A percentile compares a stretch with the other conserved stretches of the same genome.
phyloP scores from a whole-genome alignment of 2,113 vertebrate genomes.

The Odontophorus gujanensis region DNA sequence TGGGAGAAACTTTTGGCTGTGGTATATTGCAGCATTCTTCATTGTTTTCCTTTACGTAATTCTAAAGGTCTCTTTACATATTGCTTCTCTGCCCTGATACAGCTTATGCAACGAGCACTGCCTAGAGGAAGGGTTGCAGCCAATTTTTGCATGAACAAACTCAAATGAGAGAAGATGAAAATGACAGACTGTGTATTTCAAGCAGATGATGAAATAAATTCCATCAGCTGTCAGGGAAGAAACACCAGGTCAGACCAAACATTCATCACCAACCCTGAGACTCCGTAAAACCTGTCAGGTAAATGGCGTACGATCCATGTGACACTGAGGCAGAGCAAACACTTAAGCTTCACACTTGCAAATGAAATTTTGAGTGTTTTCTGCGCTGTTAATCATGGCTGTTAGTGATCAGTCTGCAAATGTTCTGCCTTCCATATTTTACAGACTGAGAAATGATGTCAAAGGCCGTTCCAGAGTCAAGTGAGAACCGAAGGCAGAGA shows the following conservation, averaged over 20 bases:
- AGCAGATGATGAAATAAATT: background rate
- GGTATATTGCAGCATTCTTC: background rate
- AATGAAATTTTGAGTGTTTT: background rate
- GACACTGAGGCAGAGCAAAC: background rate
- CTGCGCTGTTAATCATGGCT: background rate
- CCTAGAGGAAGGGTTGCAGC: background rate
- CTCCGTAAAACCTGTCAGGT: background rate
- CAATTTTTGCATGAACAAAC: background rate
- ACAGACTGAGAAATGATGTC: background rate
- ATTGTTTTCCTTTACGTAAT: background rate
- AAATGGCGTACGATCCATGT: background rate
- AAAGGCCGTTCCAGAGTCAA: background rate
- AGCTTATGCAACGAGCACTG: background rate
- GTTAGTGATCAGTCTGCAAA: background rate
- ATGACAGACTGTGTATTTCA: background rate
- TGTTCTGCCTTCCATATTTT: background rate
- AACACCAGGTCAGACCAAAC: background rate
- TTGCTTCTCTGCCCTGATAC: background rate
- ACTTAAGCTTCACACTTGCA: background rate
- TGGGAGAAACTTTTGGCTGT: background rate
- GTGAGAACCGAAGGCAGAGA: background rate
- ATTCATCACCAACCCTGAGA: background rate
- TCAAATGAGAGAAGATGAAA: background rate
- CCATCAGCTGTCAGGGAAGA: background rate
- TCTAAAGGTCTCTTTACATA: background rate